A percentile compares a stretch with the other conserved stretches of the same genome.
These are phyloP conservation scores for Melolontha melolontha DNA, from an alignment of 2,888 invertebrate species.

Conservation along the genomic window DNA sequence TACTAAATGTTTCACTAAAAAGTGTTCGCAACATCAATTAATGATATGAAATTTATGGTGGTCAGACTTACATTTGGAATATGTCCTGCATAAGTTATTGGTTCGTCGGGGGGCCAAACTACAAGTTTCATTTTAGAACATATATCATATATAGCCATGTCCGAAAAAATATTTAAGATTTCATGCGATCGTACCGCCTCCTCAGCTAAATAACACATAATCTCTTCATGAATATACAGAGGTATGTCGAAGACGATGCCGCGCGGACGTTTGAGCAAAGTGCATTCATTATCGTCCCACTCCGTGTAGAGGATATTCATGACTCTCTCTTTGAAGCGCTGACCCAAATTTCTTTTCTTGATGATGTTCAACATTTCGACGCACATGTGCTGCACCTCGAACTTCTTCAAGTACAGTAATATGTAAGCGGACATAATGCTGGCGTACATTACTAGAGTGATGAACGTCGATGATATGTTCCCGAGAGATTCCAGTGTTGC, in stretches of 20 bases:
- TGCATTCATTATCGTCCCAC: constrained; percentile 38
- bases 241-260: constrained; percentile 31
- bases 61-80: constrained; percentile 13
- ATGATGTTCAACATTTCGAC: constrained; percentile 18
- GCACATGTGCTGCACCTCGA: constrained; percentile 34
- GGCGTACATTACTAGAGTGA: constrained; percentile 23
- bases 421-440: constrained; percentile 36
- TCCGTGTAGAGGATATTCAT: constrained; percentile 25
- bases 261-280: constrained; percentile 2
- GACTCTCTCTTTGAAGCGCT: constrained; percentile 24
- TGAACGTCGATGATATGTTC: constrained; percentile 17
- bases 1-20: too few relatives aligned
- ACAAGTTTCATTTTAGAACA: constrained; percentile 15
- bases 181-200: constrained; percentile 15
- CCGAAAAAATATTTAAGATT: constrained; percentile 31
- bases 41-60: too few relatives aligned
- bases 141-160: constrained; percentile 31
- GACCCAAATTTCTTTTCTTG: constrained; percentile 1
- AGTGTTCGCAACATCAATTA: too few relatives aligned
- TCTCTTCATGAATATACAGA: constrained; percentile 29
- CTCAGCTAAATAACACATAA: constrained; percentile 9
- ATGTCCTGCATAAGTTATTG: constrained; percentile 29
- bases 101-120: constrained; percentile 36
- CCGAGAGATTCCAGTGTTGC: background rate
- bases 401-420: constrained; percentile 19